Base-by-base conservation (phyloP, 64 coral and sea anemone genomes). In the Porites australiensis region DNA sequence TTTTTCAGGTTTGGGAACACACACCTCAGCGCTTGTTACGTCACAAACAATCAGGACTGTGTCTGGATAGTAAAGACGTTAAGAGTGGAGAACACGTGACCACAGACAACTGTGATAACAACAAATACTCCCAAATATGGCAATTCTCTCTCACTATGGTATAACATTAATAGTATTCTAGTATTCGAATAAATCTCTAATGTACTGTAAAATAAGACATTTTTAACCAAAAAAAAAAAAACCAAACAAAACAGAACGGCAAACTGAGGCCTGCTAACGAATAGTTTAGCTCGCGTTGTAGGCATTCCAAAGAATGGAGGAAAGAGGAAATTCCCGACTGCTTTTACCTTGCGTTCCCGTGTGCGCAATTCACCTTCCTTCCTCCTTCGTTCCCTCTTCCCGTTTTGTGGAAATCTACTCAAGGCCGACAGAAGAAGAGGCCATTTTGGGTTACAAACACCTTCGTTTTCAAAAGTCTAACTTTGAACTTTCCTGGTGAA, bases 111-210 rank as follows among this genome's bases (percentile, higher is more conserved):
- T 97, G 95, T 83, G 79, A 91, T 51, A 50, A 50, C 13, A 20
- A 74, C 13, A 88, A 83, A n/a, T 81, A 79, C 79, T 82, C 81
- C 37, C 95, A 97, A 74, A 74, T 97, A 67, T 97, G 95, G 95
- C 92, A 94, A 45, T 97, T 97, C 58, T 97, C 95, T 5, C 75
- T 97, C 3, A 97, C 94, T 50, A 97, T 97, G 92, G 89, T 50
- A 13, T 68, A 63, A 21, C 47, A 84, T 8, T 11, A 50, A 15
- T 50, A 50, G 6, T 84, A 66, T 20, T 13, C 14, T 44, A 13
- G 71, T 15, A 43, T 46, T 27, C 12, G 4, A 13, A 47, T 74
- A 46, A 15, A 14, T 74, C 15, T 12, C 8, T 45, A 74, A 23
- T 5, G 27, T 15, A 47, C 48, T 13, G 63, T 19, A 66, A 18